These are phyloP conservation scores for Nomada flava DNA, from an alignment of 2,888 invertebrate species.

Conservation along the genomic window DNA sequence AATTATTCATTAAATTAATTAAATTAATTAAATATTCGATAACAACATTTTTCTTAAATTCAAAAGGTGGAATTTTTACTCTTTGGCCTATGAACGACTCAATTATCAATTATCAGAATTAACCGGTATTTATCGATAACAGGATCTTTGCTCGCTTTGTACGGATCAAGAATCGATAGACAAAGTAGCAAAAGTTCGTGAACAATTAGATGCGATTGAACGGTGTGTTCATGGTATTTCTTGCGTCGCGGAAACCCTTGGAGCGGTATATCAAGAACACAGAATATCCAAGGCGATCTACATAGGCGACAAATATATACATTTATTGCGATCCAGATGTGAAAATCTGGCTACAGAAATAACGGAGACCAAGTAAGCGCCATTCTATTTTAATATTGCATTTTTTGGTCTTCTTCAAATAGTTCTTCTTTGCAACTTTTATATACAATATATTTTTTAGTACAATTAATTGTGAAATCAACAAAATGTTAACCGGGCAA, in stretches of 20 bases:
- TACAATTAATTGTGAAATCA: not conserved
- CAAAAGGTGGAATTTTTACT: too few species aligned
- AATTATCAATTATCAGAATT: too few species aligned
- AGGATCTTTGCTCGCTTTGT: conserved; percentile 80
- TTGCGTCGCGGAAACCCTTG: conserved; percentile 80
- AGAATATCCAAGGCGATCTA: conserved; percentile 78
- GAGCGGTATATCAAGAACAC: conserved; percentile 81
- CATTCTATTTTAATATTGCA: not conserved
- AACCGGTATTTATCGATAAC: conserved; percentile 10
- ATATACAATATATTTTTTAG: not conserved
- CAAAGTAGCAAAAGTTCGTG: conserved; percentile 78
- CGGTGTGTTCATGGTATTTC: conserved; percentile 79
- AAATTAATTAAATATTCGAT: too few species aligned
- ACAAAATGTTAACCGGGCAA: not conserved
- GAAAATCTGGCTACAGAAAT: conserved; percentile 78
- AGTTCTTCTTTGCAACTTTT: not conserved
- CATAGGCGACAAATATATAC: conserved; percentile 80
- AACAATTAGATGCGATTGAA: conserved; percentile 79
- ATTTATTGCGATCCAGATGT: conserved; percentile 77
- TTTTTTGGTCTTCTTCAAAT: not conserved
- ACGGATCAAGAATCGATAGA: conserved; percentile 81
- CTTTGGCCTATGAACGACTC: too few species aligned
- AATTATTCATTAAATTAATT: too few species aligned
- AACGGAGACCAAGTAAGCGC: conserved; percentile 80
- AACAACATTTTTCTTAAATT: not conserved